Conservation (phyloP, 2,888 invertebrate species). For the Napeogenes sylphis region DNA sequence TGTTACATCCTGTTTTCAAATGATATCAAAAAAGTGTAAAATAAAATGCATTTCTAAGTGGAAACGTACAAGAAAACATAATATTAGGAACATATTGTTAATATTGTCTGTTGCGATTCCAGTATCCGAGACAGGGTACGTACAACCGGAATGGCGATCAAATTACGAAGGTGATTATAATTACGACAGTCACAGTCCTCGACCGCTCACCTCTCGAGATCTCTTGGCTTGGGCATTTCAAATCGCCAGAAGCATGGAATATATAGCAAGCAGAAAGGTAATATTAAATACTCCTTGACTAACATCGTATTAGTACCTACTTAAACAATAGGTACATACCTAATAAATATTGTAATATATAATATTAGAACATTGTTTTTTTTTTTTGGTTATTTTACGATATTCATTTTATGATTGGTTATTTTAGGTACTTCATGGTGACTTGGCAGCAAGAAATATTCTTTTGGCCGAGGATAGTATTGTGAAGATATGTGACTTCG, state of each 20-base stretch:
- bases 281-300: neutral
- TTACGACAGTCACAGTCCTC: constrained; percentile 78
- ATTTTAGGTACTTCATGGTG: constrained; percentile 87
- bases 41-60: too few species aligned
- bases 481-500: constrained; percentile 98
- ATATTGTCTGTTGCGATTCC: constrained; percentile 27
- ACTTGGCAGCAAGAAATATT: constrained; percentile 94
- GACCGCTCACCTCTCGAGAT: constrained; percentile 88
- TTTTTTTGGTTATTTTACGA: too few species aligned
- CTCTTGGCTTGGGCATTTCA: constrained; percentile 94
- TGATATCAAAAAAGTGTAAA: too few species aligned
- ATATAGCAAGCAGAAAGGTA: constrained; percentile 91
- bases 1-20: too few species aligned
- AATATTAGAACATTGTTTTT: too few species aligned
- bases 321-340: too few species aligned
- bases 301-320: too few species aligned
- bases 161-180: constrained; percentile 88
- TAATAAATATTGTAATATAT: too few species aligned
- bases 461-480: constrained; percentile 92
- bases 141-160: constrained; percentile 87
- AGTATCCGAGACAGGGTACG: constrained; percentile 66
- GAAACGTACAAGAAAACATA: too few species aligned
- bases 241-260: constrained; percentile 96
- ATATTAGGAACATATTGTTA: neutral
- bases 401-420: neutral